Conservation (phyloP, 2,113 vertebrate genomes). For the Indri indri region DNA sequence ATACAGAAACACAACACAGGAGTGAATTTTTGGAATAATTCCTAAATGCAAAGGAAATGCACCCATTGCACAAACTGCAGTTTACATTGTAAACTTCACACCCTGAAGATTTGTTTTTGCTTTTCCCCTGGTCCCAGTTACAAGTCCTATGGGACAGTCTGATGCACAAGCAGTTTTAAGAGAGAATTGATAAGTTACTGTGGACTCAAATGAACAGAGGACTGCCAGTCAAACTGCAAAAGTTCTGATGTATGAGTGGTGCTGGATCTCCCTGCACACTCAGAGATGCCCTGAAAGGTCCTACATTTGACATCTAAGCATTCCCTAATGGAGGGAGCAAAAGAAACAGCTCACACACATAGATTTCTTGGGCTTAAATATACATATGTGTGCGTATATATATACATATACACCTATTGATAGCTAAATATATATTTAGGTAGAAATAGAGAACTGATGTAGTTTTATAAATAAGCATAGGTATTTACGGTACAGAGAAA, state of each 20-base stretch:
- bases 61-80: background rate
- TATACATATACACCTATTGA: background rate
- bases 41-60: slow-evolving; percentile 29
- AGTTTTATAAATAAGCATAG: slow-evolving; percentile 16
- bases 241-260: slow-evolving; percentile 1
- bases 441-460: slow-evolving; percentile 46
- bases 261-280: slow-evolving; percentile 77
- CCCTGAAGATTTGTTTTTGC: background rate
- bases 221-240: slow-evolving; percentile 56
- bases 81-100: background rate
- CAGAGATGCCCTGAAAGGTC: slow-evolving; percentile 79
- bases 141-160: slow-evolving; percentile 7
- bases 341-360: background rate
- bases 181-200: slow-evolving; percentile 63
- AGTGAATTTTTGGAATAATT: background rate
- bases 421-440: slow-evolving; percentile 12
- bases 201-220: slow-evolving; percentile 81
- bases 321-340: background rate
- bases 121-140: background rate
- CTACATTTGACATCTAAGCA: slow-evolving; percentile 21
- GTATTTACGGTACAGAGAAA: background rate
- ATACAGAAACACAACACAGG: background rate
- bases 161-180: background rate
- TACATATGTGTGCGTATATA: background rate
- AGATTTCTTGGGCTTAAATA: background rate